Base-by-base conservation (phyloP, 2,113 vertebrate genomes). In the Gopherus evgoodei region DNA sequence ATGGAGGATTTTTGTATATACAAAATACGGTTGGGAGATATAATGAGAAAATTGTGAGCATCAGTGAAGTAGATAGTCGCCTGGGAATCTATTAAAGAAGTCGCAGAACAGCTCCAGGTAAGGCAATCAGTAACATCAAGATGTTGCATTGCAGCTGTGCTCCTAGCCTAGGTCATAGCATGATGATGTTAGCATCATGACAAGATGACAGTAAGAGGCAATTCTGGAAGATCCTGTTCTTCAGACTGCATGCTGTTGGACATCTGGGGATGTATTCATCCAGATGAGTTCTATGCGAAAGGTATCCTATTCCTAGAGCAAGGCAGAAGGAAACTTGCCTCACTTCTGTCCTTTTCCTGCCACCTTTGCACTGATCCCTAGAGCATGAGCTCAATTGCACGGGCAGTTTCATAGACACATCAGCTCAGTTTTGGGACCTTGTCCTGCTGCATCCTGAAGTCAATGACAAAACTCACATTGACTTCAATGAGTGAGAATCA, bases 301-400 rank as follows among this genome's bases (percentile, higher is more conserved):
- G 7, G 27, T 24, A 6, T 14, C 65, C 79, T 35, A 31, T 49
- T 79, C 57, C 16, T 89, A 79, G 31, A 83, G 82, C 65, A n/a
- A 5, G 53, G 1, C 2, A 72, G 83, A 79, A 38, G 0, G 10
- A 69, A 53, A 47, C 53, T 42, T 6, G 59, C 25, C 21, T 29
- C 27, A n/a, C 24, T 0, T 0, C 44, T 56, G 29, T 38, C 42
- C 27, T 84, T 16, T 59, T 38, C 3, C 1, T 76, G 53, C 21
- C 52, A 38, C 21, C 11, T 5, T 3, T 3, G 4, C 53, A 82
- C 65, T 31, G 83, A 49, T 38, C 5, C 9, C 35, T 19, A 13
- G 59, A 57, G 22, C 59, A 56, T 29, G n/a, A 81, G 17, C n/a
- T 85, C 56, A 53, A 42, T 42, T n/a, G 59, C 25, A 24, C 5